Percentiles rank a stretch among this genome's conserved stretches.
Evolutionary conservation across 2,888 invertebrate species (phyloP).

Genomic region (Congeria kusceri): DNA sequence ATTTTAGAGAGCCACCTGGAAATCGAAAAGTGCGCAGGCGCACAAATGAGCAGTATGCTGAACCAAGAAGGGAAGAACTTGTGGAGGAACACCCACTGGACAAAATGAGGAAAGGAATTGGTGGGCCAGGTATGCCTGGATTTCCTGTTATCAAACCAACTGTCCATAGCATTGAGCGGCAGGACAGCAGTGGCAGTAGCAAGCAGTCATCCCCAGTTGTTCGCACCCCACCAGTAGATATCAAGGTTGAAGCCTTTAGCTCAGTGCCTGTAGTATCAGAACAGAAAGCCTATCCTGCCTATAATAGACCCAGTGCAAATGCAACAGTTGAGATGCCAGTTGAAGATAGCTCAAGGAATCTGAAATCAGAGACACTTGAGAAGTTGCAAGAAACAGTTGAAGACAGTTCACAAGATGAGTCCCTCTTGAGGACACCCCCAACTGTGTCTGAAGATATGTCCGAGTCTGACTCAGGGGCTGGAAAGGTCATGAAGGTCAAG

Average conservation of each 20-base stretch:
- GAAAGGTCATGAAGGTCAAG: constrained; percentile 75
- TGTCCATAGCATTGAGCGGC: neutral
- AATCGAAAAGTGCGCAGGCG: neutral
- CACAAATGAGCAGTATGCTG: constrained; percentile 11
- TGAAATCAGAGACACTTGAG: neutral
- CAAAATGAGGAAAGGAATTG: constrained; percentile 14
- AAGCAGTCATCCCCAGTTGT: neutral
- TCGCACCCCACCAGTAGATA: neutral
- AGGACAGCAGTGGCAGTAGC: neutral
- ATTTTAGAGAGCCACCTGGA: neutral
- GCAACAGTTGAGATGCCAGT: constrained; percentile 5
- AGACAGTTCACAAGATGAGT: constrained; percentile 6
- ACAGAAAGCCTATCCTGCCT: constrained; percentile 5
- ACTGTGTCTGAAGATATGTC: constrained; percentile 33
- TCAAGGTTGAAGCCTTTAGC: neutral
- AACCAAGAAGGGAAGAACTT: neutral
- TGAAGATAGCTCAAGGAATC: constrained; percentile 9
- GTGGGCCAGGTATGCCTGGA: constrained; percentile 46
- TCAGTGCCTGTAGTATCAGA: neutral
- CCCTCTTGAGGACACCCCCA: constrained; percentile 22
- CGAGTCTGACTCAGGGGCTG: constrained; percentile 40
- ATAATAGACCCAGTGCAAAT: too few relatives aligned
- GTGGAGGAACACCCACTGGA: neutral
- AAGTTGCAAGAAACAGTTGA: neutral
- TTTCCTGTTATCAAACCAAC: constrained; percentile 27